Percentiles rank a stretch among this genome's conserved stretches.
These are phyloP conservation scores for Ceratitis capitata DNA, from an alignment of 1,140 invertebrate genomes.

Conservation along the genomic window DNA sequence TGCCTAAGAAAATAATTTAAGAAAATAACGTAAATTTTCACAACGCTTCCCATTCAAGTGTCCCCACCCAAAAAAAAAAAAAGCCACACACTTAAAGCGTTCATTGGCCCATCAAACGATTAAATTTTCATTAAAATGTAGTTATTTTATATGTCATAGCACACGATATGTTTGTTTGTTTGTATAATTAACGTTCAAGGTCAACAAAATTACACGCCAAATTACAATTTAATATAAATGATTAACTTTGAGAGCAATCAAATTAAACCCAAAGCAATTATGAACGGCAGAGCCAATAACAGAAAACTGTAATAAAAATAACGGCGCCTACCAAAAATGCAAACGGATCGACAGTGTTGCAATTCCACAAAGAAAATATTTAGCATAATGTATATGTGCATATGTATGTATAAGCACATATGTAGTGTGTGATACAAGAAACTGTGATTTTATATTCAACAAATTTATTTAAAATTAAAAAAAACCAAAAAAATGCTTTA, in stretches of 20 bases:
- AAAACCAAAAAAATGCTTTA: no score
- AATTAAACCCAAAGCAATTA: not conserved
- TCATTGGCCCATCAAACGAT: not conserved
- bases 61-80: not conserved
- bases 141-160: not conserved
- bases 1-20: not conserved
- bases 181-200: slow-evolving; percentile 13
- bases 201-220: not conserved
- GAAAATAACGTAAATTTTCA: not conserved
- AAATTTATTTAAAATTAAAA: no score
- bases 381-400: not conserved
- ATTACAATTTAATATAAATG: not conserved
- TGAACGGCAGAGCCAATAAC: not conserved
- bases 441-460: no score
- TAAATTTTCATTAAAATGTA: not conserved
- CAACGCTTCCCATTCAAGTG: not conserved
- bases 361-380: not conserved
- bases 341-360: not conserved
- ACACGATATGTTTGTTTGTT: no score
- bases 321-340: no score
- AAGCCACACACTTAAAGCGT: not conserved
- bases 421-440: no score
- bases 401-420: not conserved
- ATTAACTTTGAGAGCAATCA: not conserved
- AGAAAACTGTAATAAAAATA: not conserved